Conservation (phyloP, 1,140 invertebrate species). For the Meteorus sp. region DNA sequence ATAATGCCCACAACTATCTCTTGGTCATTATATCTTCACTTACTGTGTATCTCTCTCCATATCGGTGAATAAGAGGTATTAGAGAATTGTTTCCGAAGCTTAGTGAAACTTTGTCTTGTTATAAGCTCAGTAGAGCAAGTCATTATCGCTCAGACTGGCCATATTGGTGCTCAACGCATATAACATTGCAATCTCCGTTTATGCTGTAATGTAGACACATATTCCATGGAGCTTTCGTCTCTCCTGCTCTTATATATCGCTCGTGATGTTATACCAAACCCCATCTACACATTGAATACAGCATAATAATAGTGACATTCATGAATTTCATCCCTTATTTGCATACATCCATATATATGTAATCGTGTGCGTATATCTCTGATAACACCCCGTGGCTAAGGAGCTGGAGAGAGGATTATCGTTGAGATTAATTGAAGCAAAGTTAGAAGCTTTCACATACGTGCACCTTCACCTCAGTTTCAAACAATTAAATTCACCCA, state of each 20-base stretch:
- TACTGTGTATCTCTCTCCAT: too few species aligned
- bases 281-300: conserved; percentile 1
- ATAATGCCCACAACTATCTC: neutral
- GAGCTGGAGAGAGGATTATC: conserved; percentile 9
- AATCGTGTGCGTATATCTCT: conserved; percentile 35
- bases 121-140: neutral
- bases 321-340: conserved; percentile 42
- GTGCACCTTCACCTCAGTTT: neutral
- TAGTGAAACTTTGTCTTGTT: conserved; percentile 26
- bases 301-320: conserved; percentile 34
- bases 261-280: too few species aligned
- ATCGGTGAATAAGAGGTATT: conserved; percentile 28
- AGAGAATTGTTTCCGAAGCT: conserved; percentile 42
- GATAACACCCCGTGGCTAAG: too few species aligned
- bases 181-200: neutral
- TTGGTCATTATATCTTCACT: neutral
- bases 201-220: too few species aligned
- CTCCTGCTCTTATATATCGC: too few species aligned
- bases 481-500: neutral
- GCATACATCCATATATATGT: too few species aligned
- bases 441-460: too few species aligned
- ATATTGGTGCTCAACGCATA: neutral
- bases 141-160: neutral
- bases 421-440: neutral
- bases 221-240: too few species aligned